A percentile compares a stretch with the other conserved stretches of the same genome.
Evolutionary conservation across 2,113 vertebrate genomes (phyloP).

Genomic region (Heterocephalus glaber): DNA sequence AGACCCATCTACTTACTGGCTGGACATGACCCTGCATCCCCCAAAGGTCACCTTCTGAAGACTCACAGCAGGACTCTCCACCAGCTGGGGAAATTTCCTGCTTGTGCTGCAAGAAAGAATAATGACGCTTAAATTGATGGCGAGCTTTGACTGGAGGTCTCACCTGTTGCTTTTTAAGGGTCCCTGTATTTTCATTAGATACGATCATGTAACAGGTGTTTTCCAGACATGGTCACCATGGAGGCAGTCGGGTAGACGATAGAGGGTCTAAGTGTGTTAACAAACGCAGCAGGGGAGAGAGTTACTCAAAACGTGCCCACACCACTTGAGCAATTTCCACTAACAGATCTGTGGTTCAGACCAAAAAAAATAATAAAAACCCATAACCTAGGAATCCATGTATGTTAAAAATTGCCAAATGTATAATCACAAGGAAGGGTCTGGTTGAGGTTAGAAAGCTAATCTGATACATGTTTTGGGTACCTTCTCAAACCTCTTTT

Average conservation of each 20-base stretch:
- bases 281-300: background rate
- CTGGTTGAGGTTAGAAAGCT: background rate
- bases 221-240: background rate
- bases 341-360: background rate
- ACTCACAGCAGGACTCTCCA: background rate
- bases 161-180: background rate
- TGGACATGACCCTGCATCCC: background rate
- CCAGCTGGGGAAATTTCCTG: accelerated
- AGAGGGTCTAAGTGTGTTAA: no score
- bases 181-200: background rate
- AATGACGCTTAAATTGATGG: background rate
- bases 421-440: background rate
- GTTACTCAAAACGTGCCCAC: background rate
- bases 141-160: background rate
- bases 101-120: background rate
- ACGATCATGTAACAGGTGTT: accelerated
- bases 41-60: background rate
- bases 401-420: background rate
- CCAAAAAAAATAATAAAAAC: background rate
- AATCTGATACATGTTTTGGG: background rate
- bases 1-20: background rate
- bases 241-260: accelerated
- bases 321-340: background rate
- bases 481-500: background rate
- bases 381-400: background rate